phyloP scores from a whole-genome alignment of 2,113 vertebrate genomes.

The Lonchura striata region DNA sequence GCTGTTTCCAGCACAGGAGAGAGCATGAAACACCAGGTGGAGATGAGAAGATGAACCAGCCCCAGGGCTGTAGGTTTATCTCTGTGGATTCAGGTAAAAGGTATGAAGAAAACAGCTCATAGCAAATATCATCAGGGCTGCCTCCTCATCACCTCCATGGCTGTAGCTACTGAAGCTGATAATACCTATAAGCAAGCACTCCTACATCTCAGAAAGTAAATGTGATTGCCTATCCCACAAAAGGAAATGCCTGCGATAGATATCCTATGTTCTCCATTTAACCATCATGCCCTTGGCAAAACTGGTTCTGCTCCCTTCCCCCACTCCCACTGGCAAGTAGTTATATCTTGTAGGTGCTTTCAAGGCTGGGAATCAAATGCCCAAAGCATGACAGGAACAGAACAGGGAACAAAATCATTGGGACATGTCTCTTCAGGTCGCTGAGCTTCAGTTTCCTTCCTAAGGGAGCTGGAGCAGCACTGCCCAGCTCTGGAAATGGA shows the following conservation, averaged over 20 bases:
- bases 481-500: slow-evolving; percentile 44
- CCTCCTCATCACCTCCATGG: background rate
- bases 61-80: background rate
- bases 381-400: slow-evolving; percentile 23
- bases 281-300: slow-evolving; percentile 31
- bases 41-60: background rate
- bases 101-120: background rate
- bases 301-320: background rate
- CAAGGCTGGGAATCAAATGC: slow-evolving; percentile 29
- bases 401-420: slow-evolving; percentile 14
- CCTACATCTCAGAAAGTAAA: background rate
- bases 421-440: slow-evolving; percentile 57
- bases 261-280: slow-evolving; percentile 30
- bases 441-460: slow-evolving; percentile 49
- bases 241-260: background rate
- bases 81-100: background rate
- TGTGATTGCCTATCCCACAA: background rate
- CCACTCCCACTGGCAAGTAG: background rate
- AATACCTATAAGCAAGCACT: background rate
- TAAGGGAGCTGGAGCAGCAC: background rate
- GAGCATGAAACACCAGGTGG: background rate
- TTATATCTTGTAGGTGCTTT: slow-evolving; percentile 31
- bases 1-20: background rate
- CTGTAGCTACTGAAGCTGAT: background rate
- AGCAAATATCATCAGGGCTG: background rate